Evolutionary conservation across 2,888 invertebrate genomes (phyloP).

Genomic region (Apodemia hepburni): DNA sequence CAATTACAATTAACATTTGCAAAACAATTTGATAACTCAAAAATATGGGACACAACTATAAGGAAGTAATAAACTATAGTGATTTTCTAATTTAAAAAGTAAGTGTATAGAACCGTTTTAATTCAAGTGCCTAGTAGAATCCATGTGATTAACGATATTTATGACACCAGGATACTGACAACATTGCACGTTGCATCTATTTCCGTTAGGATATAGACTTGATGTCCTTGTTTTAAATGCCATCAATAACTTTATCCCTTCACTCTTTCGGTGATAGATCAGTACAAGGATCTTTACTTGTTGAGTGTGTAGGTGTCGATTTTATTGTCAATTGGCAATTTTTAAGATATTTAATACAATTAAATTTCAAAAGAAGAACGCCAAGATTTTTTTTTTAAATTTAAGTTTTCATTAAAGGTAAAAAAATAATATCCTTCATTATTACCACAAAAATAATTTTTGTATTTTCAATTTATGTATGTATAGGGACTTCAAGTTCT

Average conservation of each 20-base stretch:
- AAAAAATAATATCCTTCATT: too few relatives aligned
- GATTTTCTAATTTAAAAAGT: not conserved
- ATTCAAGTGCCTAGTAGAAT: not conserved
- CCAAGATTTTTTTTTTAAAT: too few relatives aligned
- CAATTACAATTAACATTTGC: not conserved
- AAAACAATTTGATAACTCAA: too few relatives aligned
- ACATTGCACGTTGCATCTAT: constrained; percentile 25
- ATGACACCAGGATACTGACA: constrained; percentile 8
- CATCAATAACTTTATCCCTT: constrained; percentile 36
- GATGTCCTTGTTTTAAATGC: constrained; percentile 35
- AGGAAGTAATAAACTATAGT: not conserved
- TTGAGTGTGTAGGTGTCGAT: not conserved
- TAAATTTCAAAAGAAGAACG: too few relatives aligned
- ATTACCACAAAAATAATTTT: too few relatives aligned
- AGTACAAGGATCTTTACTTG: constrained; percentile 12
- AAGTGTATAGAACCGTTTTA: not conserved
- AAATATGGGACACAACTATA: not conserved
- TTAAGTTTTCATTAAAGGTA: too few relatives aligned
- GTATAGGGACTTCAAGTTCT: too few relatives aligned
- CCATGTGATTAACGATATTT: not conserved
- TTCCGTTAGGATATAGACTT: constrained; percentile 32
- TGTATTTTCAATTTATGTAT: too few relatives aligned
- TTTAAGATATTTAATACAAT: too few relatives aligned
- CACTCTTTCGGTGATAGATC: constrained; percentile 25
- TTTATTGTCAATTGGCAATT: too few relatives aligned